A percentile compares a stretch with the other conserved stretches of the same genome.
Conservation (phyloP, 2,113 vertebrate genomes). For the Oryzias javanicus region DNA sequence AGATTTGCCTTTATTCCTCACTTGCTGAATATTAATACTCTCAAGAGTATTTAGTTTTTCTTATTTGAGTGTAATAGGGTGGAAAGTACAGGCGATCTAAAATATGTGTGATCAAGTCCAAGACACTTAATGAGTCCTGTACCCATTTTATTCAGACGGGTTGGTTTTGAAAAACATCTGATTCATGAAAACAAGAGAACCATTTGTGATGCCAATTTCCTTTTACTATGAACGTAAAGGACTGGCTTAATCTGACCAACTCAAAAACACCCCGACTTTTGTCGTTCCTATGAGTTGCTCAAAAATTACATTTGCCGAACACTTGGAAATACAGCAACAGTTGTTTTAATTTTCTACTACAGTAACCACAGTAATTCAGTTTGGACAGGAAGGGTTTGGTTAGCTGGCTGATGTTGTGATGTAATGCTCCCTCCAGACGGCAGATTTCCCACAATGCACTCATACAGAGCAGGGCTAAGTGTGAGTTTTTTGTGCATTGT, state of each 20-base stretch:
- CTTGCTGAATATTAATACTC: too few relatives aligned
- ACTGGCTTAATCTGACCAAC: background rate
- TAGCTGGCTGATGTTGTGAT: slow-evolving; percentile 31
- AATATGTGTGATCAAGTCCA: too few relatives aligned
- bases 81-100: too few relatives aligned
- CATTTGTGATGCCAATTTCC: too few relatives aligned
- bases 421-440: slow-evolving; percentile 48
- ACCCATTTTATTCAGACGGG: too few relatives aligned
- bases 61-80: too few relatives aligned
- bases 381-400: slow-evolving; percentile 15
- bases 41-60: too few relatives aligned
- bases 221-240: too few relatives aligned
- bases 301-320: slow-evolving; percentile 51
- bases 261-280: background rate
- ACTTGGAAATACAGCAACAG: slow-evolving; percentile 35
- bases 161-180: too few relatives aligned
- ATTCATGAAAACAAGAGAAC: too few relatives aligned
- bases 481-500: background rate
- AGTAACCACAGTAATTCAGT: slow-evolving; percentile 54
- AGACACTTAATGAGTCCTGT: too few relatives aligned
- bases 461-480: background rate
- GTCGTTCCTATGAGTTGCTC: slow-evolving; percentile 42
- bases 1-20: too few relatives aligned
- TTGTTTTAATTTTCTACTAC: slow-evolving; percentile 63
- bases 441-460: slow-evolving; percentile 59